Conservation (phyloP, 2,888 invertebrate species). For the Ernsta delagoae region DNA sequence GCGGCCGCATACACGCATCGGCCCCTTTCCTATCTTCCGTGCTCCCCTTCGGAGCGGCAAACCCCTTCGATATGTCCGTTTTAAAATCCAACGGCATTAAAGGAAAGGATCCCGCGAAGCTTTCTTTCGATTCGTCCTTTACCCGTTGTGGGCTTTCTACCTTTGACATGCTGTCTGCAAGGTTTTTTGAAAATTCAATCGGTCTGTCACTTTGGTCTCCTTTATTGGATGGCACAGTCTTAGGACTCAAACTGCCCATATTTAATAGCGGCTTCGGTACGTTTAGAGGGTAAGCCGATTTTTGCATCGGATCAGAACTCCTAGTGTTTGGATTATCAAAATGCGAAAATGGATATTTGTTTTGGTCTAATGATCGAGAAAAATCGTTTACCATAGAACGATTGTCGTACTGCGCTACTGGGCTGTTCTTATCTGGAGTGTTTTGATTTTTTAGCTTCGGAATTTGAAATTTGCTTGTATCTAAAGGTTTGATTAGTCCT, state of each 20-base stretch:
- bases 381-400: slow-evolving; percentile 78
- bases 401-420: slow-evolving; percentile 71
- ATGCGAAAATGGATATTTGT: slow-evolving; percentile 76
- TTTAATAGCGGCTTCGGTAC: slow-evolving; percentile 78
- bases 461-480: slow-evolving; percentile 94
- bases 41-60: slow-evolving; percentile 74
- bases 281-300: slow-evolving; percentile 74
- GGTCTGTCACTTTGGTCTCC: slow-evolving; percentile 65
- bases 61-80: slow-evolving; percentile 77
- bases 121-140: slow-evolving; percentile 74
- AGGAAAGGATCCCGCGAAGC: slow-evolving; percentile 65
- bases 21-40: slow-evolving; percentile 78
- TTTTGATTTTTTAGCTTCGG: slow-evolving; percentile 88
- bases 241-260: slow-evolving; percentile 76
- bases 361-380: slow-evolving; percentile 70
- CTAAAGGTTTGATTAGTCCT: slow-evolving; percentile 90
- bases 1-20: slow-evolving; percentile 78
- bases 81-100: slow-evolving; percentile 76
- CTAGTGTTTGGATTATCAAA: slow-evolving; percentile 69
- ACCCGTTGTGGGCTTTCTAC: slow-evolving; percentile 66
- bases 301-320: slow-evolving; percentile 67
- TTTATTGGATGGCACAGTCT: slow-evolving; percentile 63
- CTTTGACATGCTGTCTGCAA: slow-evolving; percentile 71
- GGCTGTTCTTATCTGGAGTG: slow-evolving; percentile 76
- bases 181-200: slow-evolving; percentile 68